Conservation (phyloP, 2,888 invertebrate species). For the Nomada ruficornis region DNA sequence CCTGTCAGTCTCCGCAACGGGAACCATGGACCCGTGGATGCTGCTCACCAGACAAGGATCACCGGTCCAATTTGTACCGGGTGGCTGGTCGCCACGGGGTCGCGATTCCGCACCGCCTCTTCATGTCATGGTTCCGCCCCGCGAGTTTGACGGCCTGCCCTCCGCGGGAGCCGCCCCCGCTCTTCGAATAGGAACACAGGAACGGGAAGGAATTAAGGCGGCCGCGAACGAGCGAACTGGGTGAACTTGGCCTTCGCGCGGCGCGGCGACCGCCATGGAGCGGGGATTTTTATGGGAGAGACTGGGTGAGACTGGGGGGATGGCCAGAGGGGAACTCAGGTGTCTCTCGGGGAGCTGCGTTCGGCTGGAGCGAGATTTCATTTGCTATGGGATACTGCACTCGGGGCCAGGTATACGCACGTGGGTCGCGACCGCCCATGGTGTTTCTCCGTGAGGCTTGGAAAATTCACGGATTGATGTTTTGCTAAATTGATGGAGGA, state of each 20-base stretch:
- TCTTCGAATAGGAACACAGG: slow-evolving; percentile 83
- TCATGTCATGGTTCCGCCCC: slow-evolving; percentile 84
- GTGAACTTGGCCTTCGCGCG: slow-evolving; percentile 47
- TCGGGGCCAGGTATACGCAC: too few species aligned
- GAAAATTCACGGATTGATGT: too few species aligned
- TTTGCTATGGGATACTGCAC: too few species aligned
- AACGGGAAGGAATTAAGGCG: slow-evolving; percentile 73
- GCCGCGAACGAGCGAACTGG: slow-evolving; percentile 14
- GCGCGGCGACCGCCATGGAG: neutral
- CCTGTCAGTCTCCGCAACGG: neutral
- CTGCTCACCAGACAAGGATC: slow-evolving; percentile 1
- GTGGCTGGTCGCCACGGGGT: slow-evolving; percentile 46
- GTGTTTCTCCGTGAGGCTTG: too few species aligned
- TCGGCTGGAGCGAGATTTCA: too few species aligned
- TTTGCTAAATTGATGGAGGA: too few species aligned
- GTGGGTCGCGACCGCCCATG: too few species aligned
- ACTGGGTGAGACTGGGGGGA: too few species aligned
- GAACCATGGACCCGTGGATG: neutral
- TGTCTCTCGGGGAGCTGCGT: too few species aligned
- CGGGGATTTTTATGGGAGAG: too few species aligned
- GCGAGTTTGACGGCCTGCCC: slow-evolving; percentile 84
- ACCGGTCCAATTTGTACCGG: slow-evolving; percentile 37
- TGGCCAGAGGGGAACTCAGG: too few species aligned
- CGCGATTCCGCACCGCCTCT: slow-evolving; percentile 82
- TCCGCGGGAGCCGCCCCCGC: slow-evolving; percentile 85